phyloP scores from a whole-genome alignment of 2,888 invertebrate species.

The Charanyca ferruginea region DNA sequence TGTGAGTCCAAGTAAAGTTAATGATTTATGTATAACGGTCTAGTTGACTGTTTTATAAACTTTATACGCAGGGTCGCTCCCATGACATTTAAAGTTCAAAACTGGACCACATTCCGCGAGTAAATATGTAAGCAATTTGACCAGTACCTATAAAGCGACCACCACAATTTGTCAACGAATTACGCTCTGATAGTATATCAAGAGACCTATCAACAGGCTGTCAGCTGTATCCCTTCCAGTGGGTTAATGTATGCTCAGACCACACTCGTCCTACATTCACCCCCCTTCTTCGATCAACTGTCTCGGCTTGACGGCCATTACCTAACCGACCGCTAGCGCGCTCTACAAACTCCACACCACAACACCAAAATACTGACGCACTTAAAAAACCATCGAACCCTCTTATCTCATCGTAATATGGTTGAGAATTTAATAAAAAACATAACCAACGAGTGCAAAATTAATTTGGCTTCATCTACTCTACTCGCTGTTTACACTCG shows the following conservation, averaged over 20 bases:
- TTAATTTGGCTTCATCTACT: slow-evolving; percentile 79
- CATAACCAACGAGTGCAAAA: slow-evolving; percentile 63
- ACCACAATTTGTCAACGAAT: slow-evolving; percentile 46
- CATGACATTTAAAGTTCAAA: slow-evolving; percentile 57
- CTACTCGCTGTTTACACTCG: slow-evolving; percentile 84
- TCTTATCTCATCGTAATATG: slow-evolving; percentile 72
- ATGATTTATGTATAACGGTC: slow-evolving; percentile 37
- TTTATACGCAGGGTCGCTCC: slow-evolving; percentile 18
- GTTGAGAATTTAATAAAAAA: slow-evolving; percentile 69
- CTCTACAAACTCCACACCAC: slow-evolving; percentile 80
- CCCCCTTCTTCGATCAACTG: slow-evolving; percentile 87
- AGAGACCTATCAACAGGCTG: slow-evolving; percentile 64
- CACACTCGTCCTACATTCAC: slow-evolving; percentile 86
- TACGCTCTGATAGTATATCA: slow-evolving; percentile 49
- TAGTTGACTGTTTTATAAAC: slow-evolving; percentile 22
- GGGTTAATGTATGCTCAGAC: slow-evolving; percentile 69
- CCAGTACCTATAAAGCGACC: slow-evolving; percentile 32
- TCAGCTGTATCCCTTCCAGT: slow-evolving; percentile 78
- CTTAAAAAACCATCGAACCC: slow-evolving; percentile 51
- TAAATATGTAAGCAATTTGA: slow-evolving; percentile 51
- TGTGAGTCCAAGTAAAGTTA: neutral
- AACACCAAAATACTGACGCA: slow-evolving; percentile 62
- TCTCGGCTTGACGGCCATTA: slow-evolving; percentile 86
- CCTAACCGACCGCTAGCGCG: slow-evolving; percentile 85
- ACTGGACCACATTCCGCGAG: slow-evolving; percentile 43